Evolutionary conservation across 2,113 vertebrate genomes (phyloP).

Genomic region (Menidia beryllina): DNA sequence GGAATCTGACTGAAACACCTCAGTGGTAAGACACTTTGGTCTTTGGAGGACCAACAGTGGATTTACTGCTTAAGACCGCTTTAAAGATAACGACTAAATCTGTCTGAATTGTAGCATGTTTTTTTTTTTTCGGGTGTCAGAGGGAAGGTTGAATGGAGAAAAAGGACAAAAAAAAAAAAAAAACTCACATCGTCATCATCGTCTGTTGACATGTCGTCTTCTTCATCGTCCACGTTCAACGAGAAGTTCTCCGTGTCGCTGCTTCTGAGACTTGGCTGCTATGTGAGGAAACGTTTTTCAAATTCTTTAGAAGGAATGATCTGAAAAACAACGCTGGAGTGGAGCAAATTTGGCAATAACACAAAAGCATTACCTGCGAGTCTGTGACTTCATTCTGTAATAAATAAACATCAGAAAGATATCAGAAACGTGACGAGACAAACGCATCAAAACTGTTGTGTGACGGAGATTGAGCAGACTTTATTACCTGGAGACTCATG

Average conservation of each 20-base stretch:
- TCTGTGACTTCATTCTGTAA: conserved; percentile 69
- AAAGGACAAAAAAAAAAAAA: background rate
- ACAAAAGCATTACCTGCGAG: conserved; percentile 64
- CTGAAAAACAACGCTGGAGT: background rate
- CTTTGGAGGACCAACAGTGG: too few species aligned
- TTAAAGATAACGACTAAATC: too few species aligned
- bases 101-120: too few species aligned
- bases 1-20: too few species aligned
- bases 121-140: too few species aligned
- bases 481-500: conserved; percentile 59
- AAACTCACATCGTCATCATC: conserved; percentile 74
- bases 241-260: conserved; percentile 80
- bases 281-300: background rate
- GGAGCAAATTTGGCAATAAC: background rate
- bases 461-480: background rate
- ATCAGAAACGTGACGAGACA: background rate
- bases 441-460: background rate
- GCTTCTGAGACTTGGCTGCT: conserved; percentile 69
- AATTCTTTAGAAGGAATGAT: background rate
- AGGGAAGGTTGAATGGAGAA: background rate
- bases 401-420: conserved; percentile 11
- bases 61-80: too few species aligned
- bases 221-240: conserved; percentile 68
- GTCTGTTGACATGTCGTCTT: conserved; percentile 74
- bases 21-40: too few species aligned